Conservation (phyloP, 1,140 invertebrate genomes). For the Phenacoccus solenopsis region DNA sequence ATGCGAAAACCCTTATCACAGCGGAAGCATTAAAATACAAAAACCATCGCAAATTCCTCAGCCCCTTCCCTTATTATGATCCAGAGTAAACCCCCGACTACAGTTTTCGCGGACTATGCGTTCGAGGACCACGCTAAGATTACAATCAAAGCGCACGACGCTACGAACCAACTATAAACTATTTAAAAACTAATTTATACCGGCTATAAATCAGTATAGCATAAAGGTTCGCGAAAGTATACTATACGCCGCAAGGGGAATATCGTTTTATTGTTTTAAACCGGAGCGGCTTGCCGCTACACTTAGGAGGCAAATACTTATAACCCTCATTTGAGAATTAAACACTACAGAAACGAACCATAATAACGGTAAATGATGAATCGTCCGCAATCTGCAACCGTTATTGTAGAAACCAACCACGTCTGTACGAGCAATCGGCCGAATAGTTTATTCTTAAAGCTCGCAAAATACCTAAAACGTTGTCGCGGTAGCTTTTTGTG, state of each 20-base stretch:
- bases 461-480: too few relatives aligned
- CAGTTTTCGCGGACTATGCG: too few relatives aligned
- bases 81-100: too few relatives aligned
- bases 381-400: background rate
- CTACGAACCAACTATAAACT: background rate
- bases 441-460: background rate
- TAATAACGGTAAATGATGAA: conserved; percentile 3
- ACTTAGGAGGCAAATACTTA: background rate
- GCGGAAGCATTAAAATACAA: too few relatives aligned
- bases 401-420: background rate
- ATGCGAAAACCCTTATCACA: too few relatives aligned
- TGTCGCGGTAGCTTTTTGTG: too few relatives aligned
- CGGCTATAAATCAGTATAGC: background rate
- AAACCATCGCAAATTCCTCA: too few relatives aligned
- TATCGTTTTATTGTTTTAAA: background rate
- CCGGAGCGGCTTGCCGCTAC: too few relatives aligned
- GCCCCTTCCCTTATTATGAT: too few relatives aligned
- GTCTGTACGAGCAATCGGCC: background rate
- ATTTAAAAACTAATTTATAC: conserved; percentile 4
- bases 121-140: background rate
- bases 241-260: background rate
- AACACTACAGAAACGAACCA: background rate
- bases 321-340: conserved; percentile 1
- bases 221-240: background rate
- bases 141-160: background rate